Conservation (phyloP, 1,140 invertebrate species). For the Pseudomyrmex pallidus region DNA sequence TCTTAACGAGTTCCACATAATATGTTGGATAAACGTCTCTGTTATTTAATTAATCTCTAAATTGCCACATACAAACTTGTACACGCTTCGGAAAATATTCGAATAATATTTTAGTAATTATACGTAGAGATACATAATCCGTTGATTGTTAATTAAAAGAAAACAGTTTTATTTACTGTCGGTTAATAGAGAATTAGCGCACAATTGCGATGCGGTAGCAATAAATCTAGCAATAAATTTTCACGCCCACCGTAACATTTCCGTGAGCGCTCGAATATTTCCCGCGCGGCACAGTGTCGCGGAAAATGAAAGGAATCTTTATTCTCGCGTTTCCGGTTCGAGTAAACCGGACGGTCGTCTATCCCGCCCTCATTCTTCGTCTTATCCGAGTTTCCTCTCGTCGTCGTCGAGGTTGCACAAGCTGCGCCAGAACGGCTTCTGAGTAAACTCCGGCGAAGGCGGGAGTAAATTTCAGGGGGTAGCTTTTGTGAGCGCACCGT, state of each 20-base stretch:
- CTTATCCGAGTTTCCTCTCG: slow-evolving; percentile 37
- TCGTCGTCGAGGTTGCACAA: neutral
- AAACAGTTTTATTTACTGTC: neutral
- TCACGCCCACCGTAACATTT: slow-evolving; percentile 1
- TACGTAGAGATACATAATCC: too few species aligned
- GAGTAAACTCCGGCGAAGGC: slow-evolving; percentile 36
- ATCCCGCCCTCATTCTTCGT: slow-evolving; percentile 28
- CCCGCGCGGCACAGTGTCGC: slow-evolving; percentile 2
- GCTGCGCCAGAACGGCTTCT: neutral
- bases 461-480: slow-evolving; percentile 61
- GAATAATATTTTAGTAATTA: too few species aligned
- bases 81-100: too few species aligned
- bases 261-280: slow-evolving; percentile 7
- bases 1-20: too few species aligned
- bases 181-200: neutral
- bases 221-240: neutral
- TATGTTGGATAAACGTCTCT: too few species aligned
- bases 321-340: slow-evolving; percentile 40
- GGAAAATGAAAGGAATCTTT: slow-evolving; percentile 42
- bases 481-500: slow-evolving; percentile 40
- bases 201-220: neutral
- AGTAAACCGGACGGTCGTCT: slow-evolving; percentile 24
- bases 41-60: too few species aligned
- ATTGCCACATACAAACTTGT: too few species aligned
- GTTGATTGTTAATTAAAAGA: too few species aligned